These are phyloP conservation scores for Zapornia atra DNA, from an alignment of 2,113 vertebrate species.

Conservation along the genomic window DNA sequence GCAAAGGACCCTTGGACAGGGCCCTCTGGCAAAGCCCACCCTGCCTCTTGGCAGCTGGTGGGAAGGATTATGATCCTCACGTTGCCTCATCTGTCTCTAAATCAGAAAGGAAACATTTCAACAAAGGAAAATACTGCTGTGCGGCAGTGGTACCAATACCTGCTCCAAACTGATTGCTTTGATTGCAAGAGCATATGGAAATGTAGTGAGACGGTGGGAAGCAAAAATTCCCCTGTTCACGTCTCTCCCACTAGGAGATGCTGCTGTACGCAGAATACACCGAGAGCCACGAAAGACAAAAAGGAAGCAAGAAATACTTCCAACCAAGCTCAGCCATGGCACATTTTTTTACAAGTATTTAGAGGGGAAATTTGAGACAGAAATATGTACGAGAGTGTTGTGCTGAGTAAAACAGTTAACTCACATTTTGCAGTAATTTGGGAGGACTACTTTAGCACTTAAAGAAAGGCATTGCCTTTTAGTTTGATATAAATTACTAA, in stretches of 20 bases:
- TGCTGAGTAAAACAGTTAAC: conserved; percentile 33
- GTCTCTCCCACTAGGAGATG: conserved; percentile 47
- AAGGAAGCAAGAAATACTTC: neutral
- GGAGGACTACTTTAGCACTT: neutral
- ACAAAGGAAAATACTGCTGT: neutral
- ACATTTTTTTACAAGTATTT: neutral
- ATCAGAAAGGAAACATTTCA: neutral
- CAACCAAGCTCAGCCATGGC: neutral
- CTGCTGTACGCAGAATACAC: conserved; percentile 46
- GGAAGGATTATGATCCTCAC: neutral
- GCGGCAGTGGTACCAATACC: neutral
- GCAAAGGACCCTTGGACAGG: neutral
- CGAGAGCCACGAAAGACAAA: neutral
- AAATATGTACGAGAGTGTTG: neutral
- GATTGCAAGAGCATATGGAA: neutral
- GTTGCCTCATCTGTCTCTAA: neutral
- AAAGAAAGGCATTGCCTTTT: neutral
- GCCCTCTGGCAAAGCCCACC: neutral
- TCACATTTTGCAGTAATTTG: conserved; percentile 9
- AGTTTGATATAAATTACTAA: conserved; percentile 2
- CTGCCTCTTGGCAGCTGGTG: rapidly evolving
- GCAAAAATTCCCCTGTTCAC: rapidly evolving
- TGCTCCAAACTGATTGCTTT: neutral
- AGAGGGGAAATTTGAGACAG: neutral
- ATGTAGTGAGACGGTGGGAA: neutral